phyloP scores from a whole-genome alignment of 2,113 vertebrate genomes.

The Setophaga kirtlandii region DNA sequence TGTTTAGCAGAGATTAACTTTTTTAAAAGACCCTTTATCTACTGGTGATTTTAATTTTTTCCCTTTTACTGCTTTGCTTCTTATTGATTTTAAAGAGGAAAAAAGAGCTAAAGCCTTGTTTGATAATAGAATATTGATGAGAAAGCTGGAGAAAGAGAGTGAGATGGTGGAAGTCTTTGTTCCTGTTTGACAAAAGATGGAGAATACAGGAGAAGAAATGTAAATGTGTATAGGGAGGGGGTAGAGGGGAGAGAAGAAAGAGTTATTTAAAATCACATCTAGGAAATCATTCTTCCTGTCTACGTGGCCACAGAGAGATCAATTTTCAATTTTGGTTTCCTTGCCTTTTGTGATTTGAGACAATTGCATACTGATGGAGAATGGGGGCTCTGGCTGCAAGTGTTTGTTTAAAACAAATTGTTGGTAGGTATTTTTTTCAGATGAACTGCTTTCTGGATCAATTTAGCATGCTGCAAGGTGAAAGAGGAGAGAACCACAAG shows the following conservation, averaged over 20 bases:
- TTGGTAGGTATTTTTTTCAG: neutral
- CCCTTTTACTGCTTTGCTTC: neutral
- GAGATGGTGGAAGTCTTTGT: conserved; percentile 53
- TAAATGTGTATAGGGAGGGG: neutral
- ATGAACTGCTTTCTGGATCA: conserved; percentile 12
- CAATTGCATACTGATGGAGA: neutral
- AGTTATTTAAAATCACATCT: conserved; percentile 55
- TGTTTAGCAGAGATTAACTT: conserved; percentile 13
- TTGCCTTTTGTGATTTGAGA: conserved; percentile 52
- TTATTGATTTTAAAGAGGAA: conserved; percentile 41
- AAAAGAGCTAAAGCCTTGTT: neutral
- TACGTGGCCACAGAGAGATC: conserved; percentile 2
- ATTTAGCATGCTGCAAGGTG: neutral
- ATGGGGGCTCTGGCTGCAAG: conserved; percentile 2
- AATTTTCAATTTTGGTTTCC: conserved; percentile 70
- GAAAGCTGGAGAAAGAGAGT: neutral
- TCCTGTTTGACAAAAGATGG: conserved; percentile 34
- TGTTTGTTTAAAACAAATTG: conserved; percentile 56
- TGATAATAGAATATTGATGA: conserved; percentile 65
- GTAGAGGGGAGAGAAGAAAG: neutral
- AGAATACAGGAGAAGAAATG: conserved; percentile 19
- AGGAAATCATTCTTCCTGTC: conserved; percentile 53
- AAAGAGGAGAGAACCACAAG: neutral
- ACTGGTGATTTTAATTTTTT: conserved; percentile 21
- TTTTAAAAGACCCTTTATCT: conserved; percentile 9